phyloP scores from a whole-genome alignment of 1,140 invertebrate genomes.

The Drosophila bocki region DNA sequence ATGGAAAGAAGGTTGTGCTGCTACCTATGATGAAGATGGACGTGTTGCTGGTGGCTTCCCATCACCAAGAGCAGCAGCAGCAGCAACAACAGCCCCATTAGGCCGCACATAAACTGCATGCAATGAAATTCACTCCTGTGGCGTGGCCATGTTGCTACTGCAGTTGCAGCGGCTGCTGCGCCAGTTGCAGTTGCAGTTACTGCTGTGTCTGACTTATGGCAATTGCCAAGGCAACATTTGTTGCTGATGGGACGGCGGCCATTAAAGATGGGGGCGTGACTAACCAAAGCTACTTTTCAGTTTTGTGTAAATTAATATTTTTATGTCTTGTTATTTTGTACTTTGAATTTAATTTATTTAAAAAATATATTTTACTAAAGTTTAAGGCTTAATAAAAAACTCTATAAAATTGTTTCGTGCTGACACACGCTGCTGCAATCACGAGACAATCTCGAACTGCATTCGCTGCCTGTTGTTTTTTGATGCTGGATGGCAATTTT shows the following conservation, averaged over 20 bases:
- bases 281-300: not conserved
- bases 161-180: slow-evolving; percentile 37
- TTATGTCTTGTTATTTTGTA: not conserved
- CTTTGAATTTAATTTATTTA: not conserved
- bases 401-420: slow-evolving; percentile 13
- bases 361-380: not conserved
- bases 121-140: slow-evolving; percentile 74
- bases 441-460: slow-evolving; percentile 30
- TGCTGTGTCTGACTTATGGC: slow-evolving; percentile 77
- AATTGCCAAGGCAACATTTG: slow-evolving; percentile 84
- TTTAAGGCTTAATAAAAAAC: not conserved
- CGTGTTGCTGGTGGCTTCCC: slow-evolving; percentile 80
- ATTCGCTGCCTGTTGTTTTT: slow-evolving; percentile 38
- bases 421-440: slow-evolving; percentile 13
- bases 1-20: slow-evolving; percentile 15
- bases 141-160: slow-evolving; percentile 80
- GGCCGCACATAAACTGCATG: slow-evolving; percentile 80
- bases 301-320: not conserved
- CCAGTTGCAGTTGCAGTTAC: slow-evolving; percentile 22
- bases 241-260: slow-evolving; percentile 46
- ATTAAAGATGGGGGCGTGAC: slow-evolving; percentile 50
- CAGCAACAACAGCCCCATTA: slow-evolving; percentile 74
- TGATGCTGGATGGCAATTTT: slow-evolving; percentile 35
- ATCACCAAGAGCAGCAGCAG: slow-evolving; percentile 49
- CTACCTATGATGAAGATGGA: slow-evolving; percentile 78